phyloP scores from a whole-genome alignment of 1,140 invertebrate species.

The Mya arenaria region DNA sequence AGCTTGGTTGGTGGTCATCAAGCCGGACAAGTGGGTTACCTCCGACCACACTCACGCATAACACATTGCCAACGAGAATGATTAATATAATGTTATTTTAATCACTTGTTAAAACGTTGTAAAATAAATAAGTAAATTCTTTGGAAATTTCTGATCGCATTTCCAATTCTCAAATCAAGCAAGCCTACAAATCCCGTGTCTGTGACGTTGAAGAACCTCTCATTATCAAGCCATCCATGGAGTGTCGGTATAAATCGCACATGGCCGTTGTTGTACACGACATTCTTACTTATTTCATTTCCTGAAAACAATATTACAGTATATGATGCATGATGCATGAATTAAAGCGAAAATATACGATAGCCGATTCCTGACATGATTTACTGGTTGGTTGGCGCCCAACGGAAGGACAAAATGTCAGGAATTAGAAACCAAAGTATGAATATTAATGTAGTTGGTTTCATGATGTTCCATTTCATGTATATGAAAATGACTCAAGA shows the following conservation, averaged over 20 bases:
- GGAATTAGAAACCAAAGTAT: neutral
- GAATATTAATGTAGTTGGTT: neutral
- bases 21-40: too few relatives aligned
- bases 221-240: neutral
- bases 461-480: neutral
- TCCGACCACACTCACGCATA: too few relatives aligned
- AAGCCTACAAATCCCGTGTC: conserved; percentile 10
- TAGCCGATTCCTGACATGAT: neutral
- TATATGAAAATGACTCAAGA: neutral
- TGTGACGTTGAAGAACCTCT: neutral
- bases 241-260: neutral
- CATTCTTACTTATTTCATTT: conserved; percentile 16
- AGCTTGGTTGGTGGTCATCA: too few relatives aligned
- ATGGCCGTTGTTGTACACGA: neutral
- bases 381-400: neutral
- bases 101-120: too few relatives aligned
- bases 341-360: neutral
- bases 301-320: neutral
- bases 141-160: too few relatives aligned
- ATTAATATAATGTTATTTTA: too few relatives aligned
- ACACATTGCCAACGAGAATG: too few relatives aligned
- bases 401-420: neutral
- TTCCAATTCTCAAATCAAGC: too few relatives aligned
- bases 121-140: too few relatives aligned
- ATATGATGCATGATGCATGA: neutral